Evolutionary conservation across 2,113 vertebrate genomes (phyloP), one percentile per base, ranked within the genome.

Genomic region (Dermatemys mawii): DNA sequence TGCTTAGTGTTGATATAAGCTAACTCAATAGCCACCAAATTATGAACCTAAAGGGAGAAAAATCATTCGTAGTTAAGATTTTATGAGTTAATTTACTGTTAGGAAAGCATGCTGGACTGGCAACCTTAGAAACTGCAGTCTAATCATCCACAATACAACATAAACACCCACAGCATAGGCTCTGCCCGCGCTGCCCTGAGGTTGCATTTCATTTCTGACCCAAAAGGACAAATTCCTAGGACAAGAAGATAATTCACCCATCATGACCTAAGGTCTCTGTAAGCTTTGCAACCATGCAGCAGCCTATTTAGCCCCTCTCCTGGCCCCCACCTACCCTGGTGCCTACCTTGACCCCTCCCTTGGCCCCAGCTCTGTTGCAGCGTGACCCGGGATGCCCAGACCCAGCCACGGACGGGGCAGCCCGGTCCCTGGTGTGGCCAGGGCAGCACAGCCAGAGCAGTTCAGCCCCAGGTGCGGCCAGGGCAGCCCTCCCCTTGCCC

Each of bases 1-100:
- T 99, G 99, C 90, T 99, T 99, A 83, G 99, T 99, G 97, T 99
- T 99, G 98, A 99, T 99, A 84, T 99, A 99, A 16, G 99, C 99
- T 95, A 99, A 95, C 94, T 99, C 99, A 88, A 99, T 99, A 46
- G 99, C 99, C 89, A 99, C 99, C 94, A 99, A 98, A 94, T 99
- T 99, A 97, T 99, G 99, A 87, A 99, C 99, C 99, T 99, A 94
- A 73, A 96, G 90, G 9, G 38, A 48, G 84, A 50, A 95, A 89
- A 41, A 54, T 27, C 48, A 93, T 70, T 81, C 35, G 53, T 22
- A 86, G 53, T 44, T 88, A 12, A 90, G 54, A 60, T 38, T 26
- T 73, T 48, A 54, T 19, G 8, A 63, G 63, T 6, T 70, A 49
- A 88, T 14, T 27, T 44, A 81, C 32, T 17, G 17, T 48, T 9